Evolutionary conservation across 2,888 invertebrate species (phyloP), one percentile per base, ranked within the genome.

Genomic region (Tortrix viridana): DNA sequence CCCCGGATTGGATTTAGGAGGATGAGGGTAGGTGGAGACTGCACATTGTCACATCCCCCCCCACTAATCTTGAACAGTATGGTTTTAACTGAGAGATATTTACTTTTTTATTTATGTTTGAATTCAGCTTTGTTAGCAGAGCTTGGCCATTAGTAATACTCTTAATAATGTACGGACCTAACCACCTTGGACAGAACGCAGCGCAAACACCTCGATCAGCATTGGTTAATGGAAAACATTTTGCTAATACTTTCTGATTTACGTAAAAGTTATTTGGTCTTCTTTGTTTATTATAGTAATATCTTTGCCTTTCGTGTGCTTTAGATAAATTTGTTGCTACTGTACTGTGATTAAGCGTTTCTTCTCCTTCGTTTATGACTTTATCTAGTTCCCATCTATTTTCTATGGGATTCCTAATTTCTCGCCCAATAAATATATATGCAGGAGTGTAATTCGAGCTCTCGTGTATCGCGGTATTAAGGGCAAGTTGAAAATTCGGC

Each of bases 11-110:
- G n/a, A n/a, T n/a, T 9, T 9, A 38, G n/a, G 38, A 38, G 5
- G 14, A n/a, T 38, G 38, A 38, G 38, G 38, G 38, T 38, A 38
- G 38, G 3, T 38, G 3, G n/a, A 14, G 38, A 38, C 38, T 38
- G 38, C n/a, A 50, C 57, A 57, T 44, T 48, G 58, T 49, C 49
- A 58, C 47, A 58, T 43, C 49, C 49, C 58, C 58, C 58, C 49
- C 46, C 49, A 19, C 57, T 58, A 49, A 58, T 48, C 57, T 48
- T 16, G 38, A 47, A 38, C 48, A 57, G 41, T 57, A 57, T 22
- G 57, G 57, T 18, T 49, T 57, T 16, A 48, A 22, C 41, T 53
- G 53, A 4, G 53, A 53, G 9, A 53, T 18, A 43, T 43, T 16
- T 1, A 18, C 43, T 18, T 16, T 43, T 16, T 43, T 43, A 14